Percentiles rank a stretch among this genome's conserved stretches.
Conservation (phyloP, 2,888 invertebrate genomes). For the Prosopocoilus inquinatus region DNA sequence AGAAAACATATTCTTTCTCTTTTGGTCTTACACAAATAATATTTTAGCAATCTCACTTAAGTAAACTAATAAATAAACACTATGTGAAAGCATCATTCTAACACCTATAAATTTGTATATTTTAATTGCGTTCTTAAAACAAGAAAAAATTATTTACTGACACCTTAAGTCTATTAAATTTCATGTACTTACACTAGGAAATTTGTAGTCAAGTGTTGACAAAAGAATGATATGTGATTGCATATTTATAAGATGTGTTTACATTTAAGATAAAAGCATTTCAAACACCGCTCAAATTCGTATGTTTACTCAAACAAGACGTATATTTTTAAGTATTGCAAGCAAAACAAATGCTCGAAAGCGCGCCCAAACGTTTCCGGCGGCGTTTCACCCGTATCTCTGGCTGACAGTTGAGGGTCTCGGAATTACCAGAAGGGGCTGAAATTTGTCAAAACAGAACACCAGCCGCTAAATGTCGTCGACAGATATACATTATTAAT, state of each 20-base stretch:
- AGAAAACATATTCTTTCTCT: no score
- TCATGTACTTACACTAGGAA: no score
- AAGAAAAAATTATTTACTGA: no score
- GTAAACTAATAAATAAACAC: no score
- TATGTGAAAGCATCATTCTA: no score
- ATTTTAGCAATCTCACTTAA: no score
- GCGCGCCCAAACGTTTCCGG: constrained; percentile 14
- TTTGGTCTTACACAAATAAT: no score
- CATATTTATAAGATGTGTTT: neutral
- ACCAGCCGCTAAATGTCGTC: constrained; percentile 31
- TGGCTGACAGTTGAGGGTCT: neutral
- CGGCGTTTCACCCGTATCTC: constrained; percentile 15
- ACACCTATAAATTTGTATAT: no score
- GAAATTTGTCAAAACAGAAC: constrained; percentile 25
- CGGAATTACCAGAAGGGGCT: neutral
- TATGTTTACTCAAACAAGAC: constrained; percentile 16
- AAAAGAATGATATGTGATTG: neutral
- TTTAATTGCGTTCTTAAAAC: no score
- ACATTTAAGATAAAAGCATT: constrained; percentile 3
- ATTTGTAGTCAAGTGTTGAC: no score
- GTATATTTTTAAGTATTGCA: constrained; percentile 30
- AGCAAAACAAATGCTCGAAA: constrained; percentile 23
- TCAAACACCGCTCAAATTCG: constrained; percentile 12
- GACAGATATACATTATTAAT: constrained; percentile 24
- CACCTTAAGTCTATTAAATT: no score